Evolutionary conservation across 2,797 vertebrate species (phyloP).

Genomic region (Manis javanica): DNA sequence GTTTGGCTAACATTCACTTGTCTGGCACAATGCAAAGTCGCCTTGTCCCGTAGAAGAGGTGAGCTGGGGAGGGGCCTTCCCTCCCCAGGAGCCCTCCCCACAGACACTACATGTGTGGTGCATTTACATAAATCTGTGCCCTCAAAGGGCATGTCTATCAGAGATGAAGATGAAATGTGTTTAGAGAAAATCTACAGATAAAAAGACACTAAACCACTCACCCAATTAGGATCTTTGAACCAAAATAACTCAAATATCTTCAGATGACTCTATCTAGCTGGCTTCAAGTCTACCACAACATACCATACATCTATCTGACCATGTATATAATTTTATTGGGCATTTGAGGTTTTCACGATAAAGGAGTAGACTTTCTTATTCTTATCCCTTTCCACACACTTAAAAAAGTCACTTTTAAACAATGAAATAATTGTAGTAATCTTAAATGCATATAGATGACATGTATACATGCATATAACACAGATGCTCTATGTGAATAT

Average conservation of each 20-base stretch:
- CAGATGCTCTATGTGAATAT: background rate
- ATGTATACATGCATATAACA: background rate
- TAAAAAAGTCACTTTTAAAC: background rate
- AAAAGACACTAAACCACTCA: slow-evolving; percentile 4
- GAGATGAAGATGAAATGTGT: slow-evolving; percentile 18
- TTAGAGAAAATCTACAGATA: slow-evolving; percentile 41
- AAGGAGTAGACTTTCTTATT: background rate
- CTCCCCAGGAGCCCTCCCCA: background rate
- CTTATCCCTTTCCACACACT: background rate
- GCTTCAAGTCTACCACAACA: background rate
- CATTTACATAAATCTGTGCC: slow-evolving; percentile 21
- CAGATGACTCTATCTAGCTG: background rate
- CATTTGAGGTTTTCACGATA: background rate
- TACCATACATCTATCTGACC: background rate
- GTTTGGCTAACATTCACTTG: slow-evolving; percentile 4
- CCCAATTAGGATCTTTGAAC: background rate
- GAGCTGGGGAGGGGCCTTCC: background rate
- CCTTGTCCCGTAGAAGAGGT: background rate
- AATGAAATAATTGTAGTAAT: background rate
- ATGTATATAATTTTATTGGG: background rate
- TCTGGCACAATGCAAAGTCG: background rate
- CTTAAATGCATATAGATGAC: background rate
- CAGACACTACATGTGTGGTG: background rate
- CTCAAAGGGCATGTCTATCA: background rate
- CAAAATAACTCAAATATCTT: slow-evolving; percentile 30